Base-by-base conservation (phyloP, 2,113 vertebrate genomes). In the Scomber japonicus region DNA sequence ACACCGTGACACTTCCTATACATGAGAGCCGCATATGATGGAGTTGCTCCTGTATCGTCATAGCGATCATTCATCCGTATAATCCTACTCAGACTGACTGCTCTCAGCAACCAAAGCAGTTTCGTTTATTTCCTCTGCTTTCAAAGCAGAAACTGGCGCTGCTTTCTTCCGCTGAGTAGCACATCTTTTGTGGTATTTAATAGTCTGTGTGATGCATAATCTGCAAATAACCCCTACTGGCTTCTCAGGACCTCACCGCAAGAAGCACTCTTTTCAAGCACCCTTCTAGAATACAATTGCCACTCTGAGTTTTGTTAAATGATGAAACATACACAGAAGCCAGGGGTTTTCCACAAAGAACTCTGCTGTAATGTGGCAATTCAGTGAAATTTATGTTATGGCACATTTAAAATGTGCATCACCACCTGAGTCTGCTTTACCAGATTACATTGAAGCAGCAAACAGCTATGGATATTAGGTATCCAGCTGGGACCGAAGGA, bases 371-470 rank as follows among this genome's bases (percentile, higher is more conserved):
- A 75, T 80, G 54, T 54, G 45, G 49, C 17, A 15, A 74, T 79
- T 83, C 66, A 81, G 46, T 31, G n/a, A 85, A 73, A 72, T 75
- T 17, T 73, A 69, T 71, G 79, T 81, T 71, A 83, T 40, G 71
- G 76, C 60, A 55, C 65, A 81, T 85, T 87, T 78, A 60, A 69
- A 81, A 81, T 75, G 57, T 77, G 59, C 76, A 73, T 82, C 31
- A 13, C 35, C 67, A 51, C 88, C 53, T 75, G 75, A 80, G 80
- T 86, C 70, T 91, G 84, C 74, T 66, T 72, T 45, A 35, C 48
- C 21, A 65, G 87, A 89, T 89, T 79, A 85, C 73, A 85, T 48
- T 89, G 64, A 79, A 69, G 82, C 10, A 13, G 46, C 57, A 77
- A 73, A 76, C 27, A 73, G 72, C 65, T 50, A n/a, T 57, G 48